Evolutionary conservation across 2,113 vertebrate genomes (phyloP), one percentile per base, ranked within the genome.

Genomic region (Regulus satrapa): DNA sequence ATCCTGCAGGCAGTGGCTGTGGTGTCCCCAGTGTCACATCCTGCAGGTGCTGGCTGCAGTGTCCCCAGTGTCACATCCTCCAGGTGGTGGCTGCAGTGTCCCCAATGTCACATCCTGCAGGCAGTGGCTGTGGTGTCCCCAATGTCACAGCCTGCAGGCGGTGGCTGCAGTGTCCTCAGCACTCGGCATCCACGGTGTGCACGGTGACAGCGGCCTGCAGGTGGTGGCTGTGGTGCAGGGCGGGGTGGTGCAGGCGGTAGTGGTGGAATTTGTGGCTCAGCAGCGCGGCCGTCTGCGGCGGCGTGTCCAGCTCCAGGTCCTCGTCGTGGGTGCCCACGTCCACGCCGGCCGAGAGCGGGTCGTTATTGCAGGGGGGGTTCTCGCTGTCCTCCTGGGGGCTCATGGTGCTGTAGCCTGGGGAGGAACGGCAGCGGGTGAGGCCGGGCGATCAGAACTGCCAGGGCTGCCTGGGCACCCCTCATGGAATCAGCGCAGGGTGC

Each of bases 361-460:
- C 99, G 3, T 98, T 99, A 87, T 99, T 99, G 95, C 99, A 98
- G 0, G 99, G 99, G 1, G 99, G 99, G 87, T 99, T 99, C 95
- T 99, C 99, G 2, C 99, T 99, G 98, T 99, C 99, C 87, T 99
- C 99, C 97, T 99, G 99, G 0, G 99, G 99, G 86, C 99, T 99
- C 99, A 99, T 99, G 36, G 99, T 99, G 97, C 99, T 99, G 97
- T 99, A 99, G 51, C 99, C 99, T 99, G 92, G 46, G 94, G 55
- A 92, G 4, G 63, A 40, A 88, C 34, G 46, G 49, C 41, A 36
- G 26, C 29, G 15, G 15, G 5, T 24, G 29, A 73, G 71, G n/a
- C n/a, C n/a, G n/a, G n/a, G n/a, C n/a, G n/a, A n/a, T n/a, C n/a
- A n/a, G 2, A 19, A 5, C 10, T 18, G 25, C 72, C 56, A 36